phyloP scores from a whole-genome alignment of 2,888 invertebrate species.

The Rugalucina vietnamica region DNA sequence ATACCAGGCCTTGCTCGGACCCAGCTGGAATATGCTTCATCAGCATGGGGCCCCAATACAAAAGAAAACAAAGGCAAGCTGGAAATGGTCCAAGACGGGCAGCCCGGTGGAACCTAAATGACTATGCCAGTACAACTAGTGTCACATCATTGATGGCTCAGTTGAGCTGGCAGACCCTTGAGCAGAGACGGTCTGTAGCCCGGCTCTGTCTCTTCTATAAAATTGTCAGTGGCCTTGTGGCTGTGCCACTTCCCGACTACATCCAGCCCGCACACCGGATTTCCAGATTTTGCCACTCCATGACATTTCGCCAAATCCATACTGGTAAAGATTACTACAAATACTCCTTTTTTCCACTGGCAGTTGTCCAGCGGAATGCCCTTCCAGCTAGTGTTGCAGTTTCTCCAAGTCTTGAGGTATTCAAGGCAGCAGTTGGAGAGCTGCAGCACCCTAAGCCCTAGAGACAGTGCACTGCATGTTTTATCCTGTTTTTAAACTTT shows the following conservation, averaged over 20 bases:
- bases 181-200: neutral
- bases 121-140: neutral
- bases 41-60: neutral
- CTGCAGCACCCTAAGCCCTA: neutral
- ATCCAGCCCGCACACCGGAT: neutral
- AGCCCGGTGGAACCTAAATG: neutral
- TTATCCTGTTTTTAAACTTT: neutral
- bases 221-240: neutral
- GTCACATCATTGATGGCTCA: neutral
- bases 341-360: constrained; percentile 4
- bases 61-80: neutral
- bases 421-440: neutral
- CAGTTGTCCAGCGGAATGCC: neutral
- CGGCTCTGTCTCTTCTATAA: constrained; percentile 1
- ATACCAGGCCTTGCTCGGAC: neutral
- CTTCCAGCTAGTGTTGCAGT: neutral
- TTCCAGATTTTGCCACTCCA: neutral
- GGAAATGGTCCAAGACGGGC: neutral
- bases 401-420: neutral
- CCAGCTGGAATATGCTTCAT: no score
- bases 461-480: neutral
- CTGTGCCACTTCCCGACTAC: neutral
- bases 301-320: neutral
- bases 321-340: neutral
- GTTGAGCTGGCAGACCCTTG: neutral